These are phyloP conservation scores for Epistrophe grossulariae DNA, from an alignment of 2,888 invertebrate genomes.

Conservation along the genomic window DNA sequence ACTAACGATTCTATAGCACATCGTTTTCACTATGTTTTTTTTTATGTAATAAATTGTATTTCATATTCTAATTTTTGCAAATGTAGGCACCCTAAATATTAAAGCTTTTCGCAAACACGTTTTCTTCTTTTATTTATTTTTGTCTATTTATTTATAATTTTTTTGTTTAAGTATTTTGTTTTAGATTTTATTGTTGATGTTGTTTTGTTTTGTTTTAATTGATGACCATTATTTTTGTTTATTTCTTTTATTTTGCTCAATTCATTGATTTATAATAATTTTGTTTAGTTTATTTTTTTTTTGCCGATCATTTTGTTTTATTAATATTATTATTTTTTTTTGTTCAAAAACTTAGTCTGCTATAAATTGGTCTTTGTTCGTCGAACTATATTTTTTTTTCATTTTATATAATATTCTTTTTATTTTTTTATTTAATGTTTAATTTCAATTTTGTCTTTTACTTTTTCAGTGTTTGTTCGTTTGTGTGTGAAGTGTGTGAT, in stretches of 20 bases:
- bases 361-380: conserved; percentile 76
- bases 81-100: conserved; percentile 84
- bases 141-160: conserved; percentile 66
- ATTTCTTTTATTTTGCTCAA: conserved; percentile 48
- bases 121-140: conserved; percentile 80
- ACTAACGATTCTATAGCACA: conserved; percentile 77
- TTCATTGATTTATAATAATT: conserved; percentile 50
- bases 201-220: conserved; percentile 52
- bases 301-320: conserved; percentile 68
- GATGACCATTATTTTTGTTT: conserved; percentile 63
- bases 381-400: conserved; percentile 69
- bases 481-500: conserved; percentile 43
- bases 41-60: conserved; percentile 79
- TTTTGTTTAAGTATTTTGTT: conserved; percentile 59
- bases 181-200: conserved; percentile 57
- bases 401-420: conserved; percentile 41
- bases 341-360: conserved; percentile 74
- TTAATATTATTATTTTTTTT: conserved; percentile 50
- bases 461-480: conserved; percentile 48
- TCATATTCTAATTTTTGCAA: conserved; percentile 83
- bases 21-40: conserved; percentile 71
- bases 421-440: conserved; percentile 34
- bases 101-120: conserved; percentile 84
- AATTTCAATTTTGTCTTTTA: conserved; percentile 62
- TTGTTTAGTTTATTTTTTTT: conserved; percentile 57